Base-by-base conservation (phyloP, 2,113 vertebrate genomes). In the Butastur rufipennis region DNA sequence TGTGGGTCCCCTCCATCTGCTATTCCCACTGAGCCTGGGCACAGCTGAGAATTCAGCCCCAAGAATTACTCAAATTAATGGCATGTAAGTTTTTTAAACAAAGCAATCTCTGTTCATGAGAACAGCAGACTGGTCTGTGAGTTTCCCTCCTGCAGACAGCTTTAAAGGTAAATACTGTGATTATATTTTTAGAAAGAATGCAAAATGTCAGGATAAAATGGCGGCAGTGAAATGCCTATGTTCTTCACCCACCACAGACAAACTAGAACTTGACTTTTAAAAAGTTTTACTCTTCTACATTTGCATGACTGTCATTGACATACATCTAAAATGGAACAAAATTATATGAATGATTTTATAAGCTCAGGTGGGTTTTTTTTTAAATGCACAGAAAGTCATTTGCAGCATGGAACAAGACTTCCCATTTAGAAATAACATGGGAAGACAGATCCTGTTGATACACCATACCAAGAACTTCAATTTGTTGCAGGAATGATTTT, bases 41-140 rank as follows among this genome's bases (percentile, higher is more conserved):
- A 94, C 86, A 95, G 91, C 91, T 95, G 91, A 88, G 81, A 91
- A 95, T 89, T 63, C 70, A 63, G 29, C 52, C 68, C 61, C 43
- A 89, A 59, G 61, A 67, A 59, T 75, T 81, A 74, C 62, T 93
- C 68, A 67, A 87, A 94, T 55, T 74, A 58, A 59, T 34, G 59
- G 77, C 61, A 84, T 19, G 22, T 50, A 56, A 38, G 29, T 59
- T 84, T 91, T 63, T 89, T 52, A 84, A 89, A 96, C 73, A 87
- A 91, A 94, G n/a, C n/a, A 50, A 8, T 67, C 68, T 67, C 23
- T 89, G n/a, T 81, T 71, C n/a, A 47, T 20, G 29, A 29, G 63
- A 91, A 91, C 23, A 77, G 66, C 15, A 53, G 53, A 88, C 16
- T 83, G 14, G 8, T 75, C 36, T 70, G 48, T 34, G 59, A 78